Evolutionary conservation across 2,113 vertebrate genomes (phyloP).

Genomic region (Thermophis baileyi): DNA sequence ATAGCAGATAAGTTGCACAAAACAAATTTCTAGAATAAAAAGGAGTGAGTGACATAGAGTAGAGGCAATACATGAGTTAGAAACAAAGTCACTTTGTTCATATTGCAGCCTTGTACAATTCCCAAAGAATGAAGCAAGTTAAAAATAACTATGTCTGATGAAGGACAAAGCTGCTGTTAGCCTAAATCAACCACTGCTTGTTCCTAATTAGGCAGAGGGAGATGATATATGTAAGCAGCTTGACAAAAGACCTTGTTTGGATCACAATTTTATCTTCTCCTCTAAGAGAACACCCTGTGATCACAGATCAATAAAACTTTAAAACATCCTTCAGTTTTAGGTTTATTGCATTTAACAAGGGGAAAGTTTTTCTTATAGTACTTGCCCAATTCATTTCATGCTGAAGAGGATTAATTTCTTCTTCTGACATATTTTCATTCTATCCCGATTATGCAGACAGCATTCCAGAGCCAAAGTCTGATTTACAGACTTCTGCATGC

Average conservation of each 20-base stretch:
- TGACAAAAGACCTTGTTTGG: not conserved
- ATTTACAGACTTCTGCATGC: not conserved
- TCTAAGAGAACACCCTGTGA: not conserved
- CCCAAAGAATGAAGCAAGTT: not conserved
- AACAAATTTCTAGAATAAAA: not conserved
- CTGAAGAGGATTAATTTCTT: not conserved
- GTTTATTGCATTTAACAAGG: not conserved
- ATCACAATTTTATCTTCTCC: not conserved
- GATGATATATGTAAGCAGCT: not conserved
- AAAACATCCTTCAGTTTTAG: not conserved
- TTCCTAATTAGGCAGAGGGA: not conserved
- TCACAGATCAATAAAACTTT: not conserved
- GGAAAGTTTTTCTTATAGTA: not conserved
- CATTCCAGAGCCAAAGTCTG: not conserved
- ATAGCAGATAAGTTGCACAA: not conserved
- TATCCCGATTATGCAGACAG: not conserved
- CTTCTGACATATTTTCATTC: not conserved
- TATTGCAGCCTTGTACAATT: not conserved
- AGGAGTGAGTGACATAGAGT: not conserved
- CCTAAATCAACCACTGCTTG: not conserved
- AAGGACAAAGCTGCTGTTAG: not conserved
- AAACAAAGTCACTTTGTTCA: not conserved
- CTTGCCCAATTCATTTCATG: not conserved
- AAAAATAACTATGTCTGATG: not conserved
- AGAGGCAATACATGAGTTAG: not conserved